Conservation (phyloP, 2,113 vertebrate genomes). For the Dasypus novemcinctus region DNA sequence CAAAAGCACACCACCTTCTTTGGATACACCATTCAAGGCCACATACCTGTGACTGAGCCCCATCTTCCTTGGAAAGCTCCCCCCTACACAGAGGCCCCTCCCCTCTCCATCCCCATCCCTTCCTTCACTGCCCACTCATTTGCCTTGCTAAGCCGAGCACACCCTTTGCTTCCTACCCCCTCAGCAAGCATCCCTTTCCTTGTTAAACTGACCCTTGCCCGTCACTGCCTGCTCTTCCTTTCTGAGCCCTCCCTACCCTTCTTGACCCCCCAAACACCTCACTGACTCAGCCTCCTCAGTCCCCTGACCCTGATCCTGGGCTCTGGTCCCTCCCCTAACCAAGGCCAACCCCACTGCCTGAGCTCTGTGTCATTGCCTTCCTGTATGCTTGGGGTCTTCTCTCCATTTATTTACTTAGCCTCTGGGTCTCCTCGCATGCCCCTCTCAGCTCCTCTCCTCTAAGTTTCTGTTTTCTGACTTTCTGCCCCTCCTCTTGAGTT, state of each 20-base stretch:
- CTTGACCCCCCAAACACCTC: not conserved
- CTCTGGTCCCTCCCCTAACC: not conserved
- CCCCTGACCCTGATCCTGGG: not conserved
- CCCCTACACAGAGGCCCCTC: not conserved
- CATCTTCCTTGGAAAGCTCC: not conserved
- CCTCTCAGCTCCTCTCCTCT: not conserved
- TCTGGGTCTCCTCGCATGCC: not conserved
- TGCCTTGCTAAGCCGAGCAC: not conserved
- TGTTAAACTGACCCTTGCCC: not conserved
- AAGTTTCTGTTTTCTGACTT: not conserved
- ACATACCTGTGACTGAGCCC: fast-evolving
- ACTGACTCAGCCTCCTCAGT: not conserved
- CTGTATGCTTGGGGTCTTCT: not conserved
- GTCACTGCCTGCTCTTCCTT: not conserved
- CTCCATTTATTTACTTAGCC: not conserved
- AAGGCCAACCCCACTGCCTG: not conserved
- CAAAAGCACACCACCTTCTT: not conserved
- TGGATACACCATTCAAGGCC: not conserved
- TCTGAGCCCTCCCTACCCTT: not conserved
- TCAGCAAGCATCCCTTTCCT: not conserved
- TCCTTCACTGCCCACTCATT: not conserved
- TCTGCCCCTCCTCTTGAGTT: not conserved
- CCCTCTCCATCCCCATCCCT: not conserved
- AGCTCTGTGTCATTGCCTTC: not conserved
- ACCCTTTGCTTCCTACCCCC: not conserved